These are phyloP conservation scores for Crypturellus undulatus DNA, from an alignment of 2,113 vertebrate species.

Conservation along the genomic window DNA sequence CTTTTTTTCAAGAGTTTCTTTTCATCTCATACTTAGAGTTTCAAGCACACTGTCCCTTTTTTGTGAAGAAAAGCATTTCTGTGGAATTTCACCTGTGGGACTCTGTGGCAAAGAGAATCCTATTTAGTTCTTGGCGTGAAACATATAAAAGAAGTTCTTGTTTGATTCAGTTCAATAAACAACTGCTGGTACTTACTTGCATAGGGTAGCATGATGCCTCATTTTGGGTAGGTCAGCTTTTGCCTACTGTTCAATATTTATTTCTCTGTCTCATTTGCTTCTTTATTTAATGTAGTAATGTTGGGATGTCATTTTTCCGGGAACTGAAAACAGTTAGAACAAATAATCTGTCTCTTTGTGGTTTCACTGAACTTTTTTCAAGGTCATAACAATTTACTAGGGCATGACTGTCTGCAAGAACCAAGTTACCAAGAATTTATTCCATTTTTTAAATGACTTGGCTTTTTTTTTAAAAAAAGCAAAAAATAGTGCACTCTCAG, in stretches of 20 bases:
- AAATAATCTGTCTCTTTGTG: slow-evolving; percentile 34
- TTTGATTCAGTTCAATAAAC: slow-evolving; percentile 57
- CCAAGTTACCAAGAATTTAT: not conserved
- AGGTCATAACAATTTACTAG: slow-evolving; percentile 31
- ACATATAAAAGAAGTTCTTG: not conserved
- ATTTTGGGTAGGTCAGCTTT: not conserved
- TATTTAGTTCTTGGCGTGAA: slow-evolving; percentile 49
- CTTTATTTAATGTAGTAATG: slow-evolving; percentile 11
- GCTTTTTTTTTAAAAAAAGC: not conserved
- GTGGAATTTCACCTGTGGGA: slow-evolving; percentile 31
- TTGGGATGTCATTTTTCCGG: not conserved
- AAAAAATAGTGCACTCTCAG: not conserved
- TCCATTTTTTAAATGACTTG: not conserved
- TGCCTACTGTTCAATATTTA: slow-evolving; percentile 24
- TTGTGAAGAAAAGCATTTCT: slow-evolving; percentile 33
- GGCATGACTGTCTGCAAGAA: not conserved
- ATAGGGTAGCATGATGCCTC: not conserved
- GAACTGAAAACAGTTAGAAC: slow-evolving; percentile 1
- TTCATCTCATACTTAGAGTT: slow-evolving; percentile 21
- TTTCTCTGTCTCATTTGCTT: not conserved
- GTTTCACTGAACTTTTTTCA: slow-evolving; percentile 37
- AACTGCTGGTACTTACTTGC: slow-evolving; percentile 27
- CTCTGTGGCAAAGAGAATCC: slow-evolving; percentile 25
- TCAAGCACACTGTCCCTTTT: slow-evolving; percentile 16
- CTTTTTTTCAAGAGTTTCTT: not conserved